Percentiles rank a stretch among this genome's conserved stretches.
phyloP scores from a whole-genome alignment of 2,797 vertebrate species.

The Nannoperca obscura region DNA sequence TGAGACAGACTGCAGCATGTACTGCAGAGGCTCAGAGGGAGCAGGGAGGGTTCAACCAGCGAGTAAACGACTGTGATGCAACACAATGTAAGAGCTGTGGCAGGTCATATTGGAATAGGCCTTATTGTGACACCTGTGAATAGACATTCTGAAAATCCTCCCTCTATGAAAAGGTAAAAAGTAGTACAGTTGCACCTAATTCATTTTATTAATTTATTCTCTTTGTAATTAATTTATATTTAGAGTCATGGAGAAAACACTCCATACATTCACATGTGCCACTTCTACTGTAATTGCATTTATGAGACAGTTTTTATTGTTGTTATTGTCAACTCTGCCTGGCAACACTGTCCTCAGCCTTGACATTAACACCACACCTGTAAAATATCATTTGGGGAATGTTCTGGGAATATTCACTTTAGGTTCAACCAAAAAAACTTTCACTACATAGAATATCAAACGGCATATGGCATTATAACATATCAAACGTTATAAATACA shows the following conservation, averaged over 20 bases:
- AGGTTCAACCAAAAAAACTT: neutral
- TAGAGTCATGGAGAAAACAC: neutral
- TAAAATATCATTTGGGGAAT: neutral
- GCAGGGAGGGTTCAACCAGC: conserved; percentile 46
- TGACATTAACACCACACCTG: neutral
- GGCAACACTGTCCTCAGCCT: conserved; percentile 4
- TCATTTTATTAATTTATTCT: conserved; percentile 11
- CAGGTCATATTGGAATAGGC: conserved; percentile 9
- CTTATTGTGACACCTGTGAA: neutral
- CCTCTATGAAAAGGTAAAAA: conserved; percentile 12
- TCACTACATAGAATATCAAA: neutral
- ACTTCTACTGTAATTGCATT: neutral
- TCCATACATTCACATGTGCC: conserved; percentile 5
- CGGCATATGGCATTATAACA: neutral
- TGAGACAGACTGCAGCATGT: conserved; percentile 71
- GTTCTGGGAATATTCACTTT: neutral
- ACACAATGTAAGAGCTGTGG: conserved; percentile 62
- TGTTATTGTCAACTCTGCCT: neutral
- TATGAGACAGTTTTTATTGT: neutral
- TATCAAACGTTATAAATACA: neutral
- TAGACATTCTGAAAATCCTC: conserved; percentile 11
- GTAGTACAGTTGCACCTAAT: neutral
- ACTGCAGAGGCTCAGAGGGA: conserved; percentile 68
- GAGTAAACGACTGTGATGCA: conserved; percentile 70
- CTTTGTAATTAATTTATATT: conserved; percentile 6